Conservation (phyloP, 2,888 invertebrate genomes). For the Neoascia interrupta region DNA sequence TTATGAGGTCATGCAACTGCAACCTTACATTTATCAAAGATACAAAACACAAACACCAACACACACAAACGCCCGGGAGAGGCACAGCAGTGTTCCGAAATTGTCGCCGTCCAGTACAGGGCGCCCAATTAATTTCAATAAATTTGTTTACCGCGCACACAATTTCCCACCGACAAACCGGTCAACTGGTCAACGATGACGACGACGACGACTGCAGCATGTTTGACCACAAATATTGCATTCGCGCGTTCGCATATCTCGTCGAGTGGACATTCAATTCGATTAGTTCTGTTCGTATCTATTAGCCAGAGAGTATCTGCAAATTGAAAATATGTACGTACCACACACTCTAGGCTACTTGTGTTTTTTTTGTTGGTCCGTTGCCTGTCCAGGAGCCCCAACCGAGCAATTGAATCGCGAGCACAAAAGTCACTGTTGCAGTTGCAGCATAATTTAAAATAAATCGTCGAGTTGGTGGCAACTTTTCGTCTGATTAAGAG, state of each 20-base stretch:
- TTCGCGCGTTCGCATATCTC: conserved; percentile 58
- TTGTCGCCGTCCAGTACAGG: conserved; percentile 31
- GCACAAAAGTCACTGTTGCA: conserved; percentile 14
- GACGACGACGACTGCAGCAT: conserved; percentile 9
- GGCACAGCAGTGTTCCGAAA: neutral
- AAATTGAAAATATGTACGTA: conserved; percentile 57
- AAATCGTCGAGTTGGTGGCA: conserved; percentile 29
- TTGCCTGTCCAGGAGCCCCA: neutral
- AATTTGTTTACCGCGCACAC: conserved; percentile 65
- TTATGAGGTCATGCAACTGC: conserved; percentile 65
- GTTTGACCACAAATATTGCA: conserved; percentile 53
- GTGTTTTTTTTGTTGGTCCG: too few species aligned
- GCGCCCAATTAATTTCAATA: conserved; percentile 69
- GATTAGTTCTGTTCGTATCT: conserved; percentile 62
- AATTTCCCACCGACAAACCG: conserved; percentile 58
- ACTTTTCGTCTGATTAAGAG: neutral
- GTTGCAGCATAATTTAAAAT: conserved; percentile 35
- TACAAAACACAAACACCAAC: conserved; percentile 9
- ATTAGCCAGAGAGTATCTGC: conserved; percentile 52
- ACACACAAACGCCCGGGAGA: neutral
- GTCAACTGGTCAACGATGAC: too few species aligned
- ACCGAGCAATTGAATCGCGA: conserved; percentile 44
- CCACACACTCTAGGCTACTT: conserved; percentile 25
- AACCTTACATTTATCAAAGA: conserved; percentile 43
- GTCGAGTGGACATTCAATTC: conserved; percentile 68